These are phyloP conservation scores for Poeciliopsis paucimaculata DNA, from an alignment of 2,797 vertebrate species.

Conservation along the genomic window DNA sequence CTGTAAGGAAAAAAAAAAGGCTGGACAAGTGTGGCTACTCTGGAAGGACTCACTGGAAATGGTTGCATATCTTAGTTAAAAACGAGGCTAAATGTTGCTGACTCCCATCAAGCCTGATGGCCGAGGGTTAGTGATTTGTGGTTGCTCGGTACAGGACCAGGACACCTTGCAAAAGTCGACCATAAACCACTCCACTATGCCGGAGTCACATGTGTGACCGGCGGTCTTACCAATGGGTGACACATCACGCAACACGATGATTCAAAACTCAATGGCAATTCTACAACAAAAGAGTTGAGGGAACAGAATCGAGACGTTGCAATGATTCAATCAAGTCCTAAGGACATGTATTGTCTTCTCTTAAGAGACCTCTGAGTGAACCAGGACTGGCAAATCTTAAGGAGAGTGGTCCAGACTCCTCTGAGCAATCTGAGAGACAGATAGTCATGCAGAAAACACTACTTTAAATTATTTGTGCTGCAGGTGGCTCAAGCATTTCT, in stretches of 20 bases:
- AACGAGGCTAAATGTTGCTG: no score
- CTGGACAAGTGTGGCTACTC: neutral
- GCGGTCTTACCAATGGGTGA: neutral
- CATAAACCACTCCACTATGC: neutral
- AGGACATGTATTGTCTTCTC: neutral
- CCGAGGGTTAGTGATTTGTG: neutral
- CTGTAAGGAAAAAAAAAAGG: neutral
- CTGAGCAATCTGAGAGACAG: neutral
- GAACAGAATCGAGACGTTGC: neutral
- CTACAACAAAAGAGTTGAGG: neutral
- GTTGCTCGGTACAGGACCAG: neutral
- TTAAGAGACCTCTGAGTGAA: neutral
- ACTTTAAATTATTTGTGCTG: neutral
- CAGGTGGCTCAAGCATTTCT: neutral
- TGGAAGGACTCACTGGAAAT: neutral
- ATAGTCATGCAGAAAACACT: neutral
- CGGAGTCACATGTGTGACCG: neutral
- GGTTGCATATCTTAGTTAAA: neutral
- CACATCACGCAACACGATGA: neutral
- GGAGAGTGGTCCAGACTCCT: neutral
- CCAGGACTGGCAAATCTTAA: neutral
- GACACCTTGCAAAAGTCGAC: neutral
- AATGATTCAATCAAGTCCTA: neutral
- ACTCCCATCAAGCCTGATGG: neutral
- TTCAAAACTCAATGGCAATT: neutral